Evolutionary conservation across 2,888 invertebrate species (phyloP).

Genomic region (Oligia latruncula): DNA sequence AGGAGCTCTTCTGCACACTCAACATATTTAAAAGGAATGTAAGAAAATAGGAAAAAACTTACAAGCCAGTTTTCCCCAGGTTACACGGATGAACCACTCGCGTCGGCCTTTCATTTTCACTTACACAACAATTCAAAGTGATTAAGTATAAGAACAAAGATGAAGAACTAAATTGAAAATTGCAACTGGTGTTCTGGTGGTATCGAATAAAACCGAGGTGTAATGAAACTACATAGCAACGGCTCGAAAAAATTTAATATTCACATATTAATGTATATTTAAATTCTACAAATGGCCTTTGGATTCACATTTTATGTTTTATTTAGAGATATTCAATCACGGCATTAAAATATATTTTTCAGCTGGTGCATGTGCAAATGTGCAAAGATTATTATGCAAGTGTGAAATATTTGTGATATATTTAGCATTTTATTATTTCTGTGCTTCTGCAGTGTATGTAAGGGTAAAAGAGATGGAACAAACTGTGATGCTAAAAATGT

Average conservation of each 20-base stretch:
- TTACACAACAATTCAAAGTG: background rate
- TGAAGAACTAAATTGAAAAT: background rate
- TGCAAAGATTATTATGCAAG: background rate
- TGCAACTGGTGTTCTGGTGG: background rate
- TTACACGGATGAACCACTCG: conserved; percentile 83
- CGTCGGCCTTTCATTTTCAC: conserved; percentile 60
- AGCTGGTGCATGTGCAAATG: background rate
- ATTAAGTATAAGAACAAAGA: background rate
- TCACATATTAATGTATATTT: conserved; percentile 11
- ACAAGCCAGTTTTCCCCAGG: conserved; percentile 91
- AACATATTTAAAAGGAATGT: background rate
- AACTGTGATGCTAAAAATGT: background rate
- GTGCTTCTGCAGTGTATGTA: too few species aligned
- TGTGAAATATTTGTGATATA: background rate
- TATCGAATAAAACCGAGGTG: background rate
- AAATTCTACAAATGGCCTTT: conserved; percentile 7
- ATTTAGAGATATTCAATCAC: background rate
- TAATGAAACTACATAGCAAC: background rate
- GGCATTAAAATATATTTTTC: conserved; percentile 7
- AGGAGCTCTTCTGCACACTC: background rate
- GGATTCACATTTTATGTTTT: conserved; percentile 9
- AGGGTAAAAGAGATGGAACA: conserved; percentile 3
- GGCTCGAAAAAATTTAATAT: background rate
- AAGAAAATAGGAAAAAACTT: conserved; percentile 66
- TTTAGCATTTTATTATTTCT: background rate